Conservation (phyloP, 2,888 invertebrate genomes). For the Lasioglossum villosulum region DNA sequence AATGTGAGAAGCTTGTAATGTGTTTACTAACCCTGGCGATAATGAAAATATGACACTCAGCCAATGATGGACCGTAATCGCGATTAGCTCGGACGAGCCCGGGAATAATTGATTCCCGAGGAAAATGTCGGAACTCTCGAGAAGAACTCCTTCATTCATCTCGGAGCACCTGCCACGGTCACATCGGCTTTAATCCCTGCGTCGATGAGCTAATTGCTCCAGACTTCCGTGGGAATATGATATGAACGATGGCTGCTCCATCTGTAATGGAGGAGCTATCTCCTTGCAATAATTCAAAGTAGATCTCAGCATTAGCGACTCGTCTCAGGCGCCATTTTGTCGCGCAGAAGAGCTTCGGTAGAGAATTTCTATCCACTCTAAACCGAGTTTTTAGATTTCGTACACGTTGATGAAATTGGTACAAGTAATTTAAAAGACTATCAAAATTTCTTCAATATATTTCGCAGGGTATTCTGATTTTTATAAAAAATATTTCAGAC, state of each 20-base stretch:
- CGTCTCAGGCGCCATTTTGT: background rate
- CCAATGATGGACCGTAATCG: slow-evolving; percentile 71
- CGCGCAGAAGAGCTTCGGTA: background rate
- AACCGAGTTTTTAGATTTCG: background rate
- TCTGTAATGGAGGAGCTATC: background rate
- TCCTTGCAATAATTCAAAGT: background rate
- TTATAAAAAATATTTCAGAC: too few relatives aligned
- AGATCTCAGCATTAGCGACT: background rate
- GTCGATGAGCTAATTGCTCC: slow-evolving; percentile 2
- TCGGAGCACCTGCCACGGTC: background rate
- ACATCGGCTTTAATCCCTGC: background rate
- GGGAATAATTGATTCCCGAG: slow-evolving; percentile 55
- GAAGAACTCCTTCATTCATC: background rate
- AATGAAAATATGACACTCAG: slow-evolving; percentile 77
- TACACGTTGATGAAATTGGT: too few relatives aligned
- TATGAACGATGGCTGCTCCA: background rate
- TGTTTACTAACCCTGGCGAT: slow-evolving; percentile 68
- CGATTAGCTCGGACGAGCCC: slow-evolving; percentile 26
- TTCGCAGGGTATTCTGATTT: too few relatives aligned
- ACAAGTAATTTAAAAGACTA: too few relatives aligned
- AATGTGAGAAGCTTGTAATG: slow-evolving; percentile 77
- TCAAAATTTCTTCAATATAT: too few relatives aligned
- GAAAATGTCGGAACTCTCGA: background rate
- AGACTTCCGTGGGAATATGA: background rate
- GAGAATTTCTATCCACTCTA: background rate